These are phyloP conservation scores for Ectemnius continuus DNA, from an alignment of 2,888 invertebrate genomes.

Conservation along the genomic window DNA sequence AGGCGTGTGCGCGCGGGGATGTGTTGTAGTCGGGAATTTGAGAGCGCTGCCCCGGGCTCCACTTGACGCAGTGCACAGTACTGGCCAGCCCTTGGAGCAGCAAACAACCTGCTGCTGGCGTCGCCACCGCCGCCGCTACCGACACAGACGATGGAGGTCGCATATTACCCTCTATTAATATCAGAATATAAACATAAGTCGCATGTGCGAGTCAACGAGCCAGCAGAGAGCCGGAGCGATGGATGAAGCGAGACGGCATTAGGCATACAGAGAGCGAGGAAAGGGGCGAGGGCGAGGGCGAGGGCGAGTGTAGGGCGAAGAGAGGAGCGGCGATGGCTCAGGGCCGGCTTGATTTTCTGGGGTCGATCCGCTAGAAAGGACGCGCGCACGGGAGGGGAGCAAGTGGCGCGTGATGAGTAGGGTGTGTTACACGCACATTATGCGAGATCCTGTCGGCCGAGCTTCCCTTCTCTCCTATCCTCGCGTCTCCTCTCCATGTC, in stretches of 20 bases:
- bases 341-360: constrained; percentile 59
- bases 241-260: constrained; percentile 40
- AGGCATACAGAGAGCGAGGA: constrained; percentile 49
- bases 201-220: constrained; percentile 60
- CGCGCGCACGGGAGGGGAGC: constrained; percentile 60
- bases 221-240: constrained; percentile 36
- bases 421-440: constrained; percentile 75
- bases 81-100: constrained; percentile 46
- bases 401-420: constrained; percentile 77
- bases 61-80: constrained; percentile 26
- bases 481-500: constrained; percentile 14
- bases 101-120: constrained; percentile 65
- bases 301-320: constrained; percentile 20
- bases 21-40: neutral
- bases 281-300: constrained; percentile 35
- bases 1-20: neutral
- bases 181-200: constrained; percentile 77
- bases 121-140: constrained; percentile 33
- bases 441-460: constrained; percentile 60
- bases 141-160: constrained; percentile 57
- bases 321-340: constrained; percentile 41
- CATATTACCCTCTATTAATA: constrained; percentile 76
- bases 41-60: constrained; percentile 22
- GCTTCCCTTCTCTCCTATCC: constrained; percentile 10
- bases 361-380: constrained; percentile 53